Evolutionary conservation across 2,797 vertebrate species (phyloP), one percentile per base, ranked within the genome.

Genomic region (Muraenolepis orangiensis): DNA sequence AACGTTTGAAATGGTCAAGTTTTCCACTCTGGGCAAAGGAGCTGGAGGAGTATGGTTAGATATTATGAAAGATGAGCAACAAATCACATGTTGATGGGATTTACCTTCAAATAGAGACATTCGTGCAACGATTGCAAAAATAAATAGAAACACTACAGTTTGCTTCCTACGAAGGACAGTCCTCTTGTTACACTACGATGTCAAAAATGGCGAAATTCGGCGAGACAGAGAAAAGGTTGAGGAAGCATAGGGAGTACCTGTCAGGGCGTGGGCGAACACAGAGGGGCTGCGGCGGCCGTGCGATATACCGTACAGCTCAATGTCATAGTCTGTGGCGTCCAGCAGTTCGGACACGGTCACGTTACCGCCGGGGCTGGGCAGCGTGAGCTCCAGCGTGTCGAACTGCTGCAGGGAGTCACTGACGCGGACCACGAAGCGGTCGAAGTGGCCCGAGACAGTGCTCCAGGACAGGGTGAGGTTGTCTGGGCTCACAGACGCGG

Each of bases 21-120:
- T 98, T 95, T 96, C 96, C 96, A 98, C 94, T 93, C 94, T 95
- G 85, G 96, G 96, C 87, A 97, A 92, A 82, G 94, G 90, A 88
- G 96, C 97, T 98, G 91, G 86, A 93, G 90, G 89, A 68, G 74
- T 70, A 75, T 46, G 74, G 74, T 80, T 73, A 8, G 30, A 51
- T n/a, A n/a, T 42, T 32, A 31, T 4, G 81, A 67, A 6, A 78
- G 73, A 80, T 71, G 42, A 85, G 69, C 80, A 72, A 75, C 79
- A 73, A 77, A 85, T 70, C 84, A 87, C 74, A 87, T 26, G 86
- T 72, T 80, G 83, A 96, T 83, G 90, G 89, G 85, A 87, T 77
- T 23, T 8, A 72, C 67, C 78, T 73, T 67, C 13, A 36, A 71
- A 73, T 32, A 75, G 12, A 64, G 8, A 78, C 78, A 78, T 89